A percentile compares a stretch with the other conserved stretches of the same genome.
Evolutionary conservation across 2,113 vertebrate genomes (phyloP).

Genomic region (Atractosteus spatula): DNA sequence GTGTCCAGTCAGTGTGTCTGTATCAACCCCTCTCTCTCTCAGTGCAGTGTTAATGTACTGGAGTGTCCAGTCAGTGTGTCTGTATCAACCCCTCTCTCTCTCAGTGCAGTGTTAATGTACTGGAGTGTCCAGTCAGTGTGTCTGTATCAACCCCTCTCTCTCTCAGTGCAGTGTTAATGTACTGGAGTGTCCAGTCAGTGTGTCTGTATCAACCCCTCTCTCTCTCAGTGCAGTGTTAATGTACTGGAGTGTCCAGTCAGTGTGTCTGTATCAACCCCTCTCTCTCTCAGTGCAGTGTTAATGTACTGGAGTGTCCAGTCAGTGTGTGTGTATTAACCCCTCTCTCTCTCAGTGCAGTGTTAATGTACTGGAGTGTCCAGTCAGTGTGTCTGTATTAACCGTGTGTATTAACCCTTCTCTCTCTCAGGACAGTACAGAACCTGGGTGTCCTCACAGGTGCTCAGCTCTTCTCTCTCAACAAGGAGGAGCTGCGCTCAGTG

Average conservation of each 20-base stretch:
- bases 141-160: not conserved
- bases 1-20: no score
- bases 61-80: no score
- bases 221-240: slow-evolving; percentile 35
- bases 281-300: not conserved
- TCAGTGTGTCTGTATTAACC: no score
- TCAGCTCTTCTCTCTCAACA: slow-evolving; percentile 75
- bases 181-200: no score
- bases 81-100: not conserved
- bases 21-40: not conserved
- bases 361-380: no score
- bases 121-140: no score
- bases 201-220: not conserved
- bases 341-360: not conserved
- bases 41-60: no score
- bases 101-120: slow-evolving; percentile 33
- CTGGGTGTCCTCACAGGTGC: slow-evolving; percentile 68
- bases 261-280: no score
- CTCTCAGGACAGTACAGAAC: slow-evolving; percentile 61
- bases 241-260: no score
- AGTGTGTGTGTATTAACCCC: no score
- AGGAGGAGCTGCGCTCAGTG: slow-evolving; percentile 69
- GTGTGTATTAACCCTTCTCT: not conserved
- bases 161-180: not conserved
- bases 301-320: no score